A percentile compares a stretch with the other conserved stretches of the same genome.
Evolutionary conservation across 2,797 vertebrate species (phyloP).

Genomic region (Distichodus sexfasciatus): DNA sequence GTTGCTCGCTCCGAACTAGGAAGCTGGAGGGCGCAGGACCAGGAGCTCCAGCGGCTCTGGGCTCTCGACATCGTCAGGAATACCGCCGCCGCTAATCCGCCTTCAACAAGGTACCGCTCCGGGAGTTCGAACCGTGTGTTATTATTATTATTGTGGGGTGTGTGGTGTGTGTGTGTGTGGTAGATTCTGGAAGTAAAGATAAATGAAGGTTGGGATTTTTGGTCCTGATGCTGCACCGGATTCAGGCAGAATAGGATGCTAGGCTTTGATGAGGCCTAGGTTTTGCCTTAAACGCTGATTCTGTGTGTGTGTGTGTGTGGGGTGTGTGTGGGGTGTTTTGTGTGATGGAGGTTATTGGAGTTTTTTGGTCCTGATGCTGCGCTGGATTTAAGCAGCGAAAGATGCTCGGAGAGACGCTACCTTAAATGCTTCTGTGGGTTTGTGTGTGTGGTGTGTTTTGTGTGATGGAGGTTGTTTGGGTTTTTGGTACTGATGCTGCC

Average conservation of each 20-base stretch:
- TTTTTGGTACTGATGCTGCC: background rate
- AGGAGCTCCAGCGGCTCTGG: too few species aligned
- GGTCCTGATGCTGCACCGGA: background rate
- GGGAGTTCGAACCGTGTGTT: constrained; percentile 54
- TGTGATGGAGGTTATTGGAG: too few species aligned
- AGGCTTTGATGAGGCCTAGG: constrained; percentile 21
- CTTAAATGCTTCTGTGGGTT: too few species aligned
- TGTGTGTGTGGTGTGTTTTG: constrained; percentile 20
- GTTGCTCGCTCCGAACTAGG: too few species aligned
- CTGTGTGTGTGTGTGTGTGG: background rate
- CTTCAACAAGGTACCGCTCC: constrained; percentile 74
- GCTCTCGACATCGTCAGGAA: constrained; percentile 64
- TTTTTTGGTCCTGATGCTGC: too few species aligned
- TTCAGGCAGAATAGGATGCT: background rate
- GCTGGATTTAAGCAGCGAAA: too few species aligned
- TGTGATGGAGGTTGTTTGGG: too few species aligned
- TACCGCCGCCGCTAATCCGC: constrained; percentile 68
- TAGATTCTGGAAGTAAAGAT: constrained; percentile 44
- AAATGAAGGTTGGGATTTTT: constrained; percentile 33
- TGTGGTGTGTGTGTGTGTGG: constrained; percentile 23
- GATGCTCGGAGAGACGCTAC: background rate
- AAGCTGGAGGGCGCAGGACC: constrained; percentile 74
- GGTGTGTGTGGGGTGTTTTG: constrained; percentile 53
- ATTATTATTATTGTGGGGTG: constrained; percentile 46
- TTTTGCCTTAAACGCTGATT: constrained; percentile 11